Evolutionary conservation across 2,888 invertebrate species (phyloP), one percentile per base, ranked within the genome.

Genomic region (Pteria penguin): DNA sequence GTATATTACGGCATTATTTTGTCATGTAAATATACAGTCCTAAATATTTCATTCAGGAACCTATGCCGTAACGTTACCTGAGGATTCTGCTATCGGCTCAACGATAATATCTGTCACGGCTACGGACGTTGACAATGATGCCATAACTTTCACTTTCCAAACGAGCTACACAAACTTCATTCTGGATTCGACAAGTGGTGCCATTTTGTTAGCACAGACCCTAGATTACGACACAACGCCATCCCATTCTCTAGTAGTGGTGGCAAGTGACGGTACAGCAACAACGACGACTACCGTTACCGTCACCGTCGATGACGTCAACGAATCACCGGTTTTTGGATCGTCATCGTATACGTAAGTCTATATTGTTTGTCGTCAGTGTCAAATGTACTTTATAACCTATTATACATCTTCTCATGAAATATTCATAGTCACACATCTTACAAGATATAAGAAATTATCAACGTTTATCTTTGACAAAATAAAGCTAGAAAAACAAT

Each of bases 221-320:
- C 62, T 84, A 5, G 79, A 82, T 33, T 77, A 67, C 57, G 84
- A 82, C 36, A 67, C 70, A 14, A 63, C 63, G 1, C 52, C 65
- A n/a, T 57, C 69, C 0, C 78, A 82, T 60, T 32, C 67, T 0
- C 54, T 84, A 0, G 76, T 76, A 8, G 72, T 82, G 2, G 63
- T 58, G 29, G 83, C 81, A 22, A 77, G 76, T 11, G 83, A 84
- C 67, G 75, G 73, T 3, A 55, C 32, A 5, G 31, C 11, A 11
- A 22, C 54, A 4, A 24, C 71, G 2, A 72, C 71, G 18, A 63
- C 71, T 4, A 72, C 71, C 1, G 63, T 63, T 24, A n/a, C 24
- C 4, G 22, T 72, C 1, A 33, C 33, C 52, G 68, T 74, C 4
- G 24, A 4, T 4, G 71, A 72, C 22, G 63, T 63, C 0, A 55